Conservation (phyloP, 2,113 vertebrate species). For the Salvelinus fontinalis region DNA sequence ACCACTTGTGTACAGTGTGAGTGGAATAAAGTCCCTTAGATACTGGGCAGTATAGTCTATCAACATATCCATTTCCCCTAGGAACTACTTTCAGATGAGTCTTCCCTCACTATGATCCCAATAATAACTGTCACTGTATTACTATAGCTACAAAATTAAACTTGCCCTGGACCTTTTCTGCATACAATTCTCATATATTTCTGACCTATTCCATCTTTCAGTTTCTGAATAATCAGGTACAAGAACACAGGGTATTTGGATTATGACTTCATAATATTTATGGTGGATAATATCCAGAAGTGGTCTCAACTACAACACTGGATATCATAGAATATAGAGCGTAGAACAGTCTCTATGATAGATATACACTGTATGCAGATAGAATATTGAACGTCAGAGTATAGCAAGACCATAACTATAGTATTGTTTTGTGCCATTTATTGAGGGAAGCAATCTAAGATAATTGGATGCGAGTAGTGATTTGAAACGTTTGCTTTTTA, state of each 20-base stretch:
- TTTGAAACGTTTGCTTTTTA: constrained; percentile 2
- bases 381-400: neutral
- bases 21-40: neutral
- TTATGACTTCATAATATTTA: neutral
- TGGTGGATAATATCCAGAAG: neutral
- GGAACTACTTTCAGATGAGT: too few species aligned
- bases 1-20: neutral
- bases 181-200: neutral
- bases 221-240: neutral
- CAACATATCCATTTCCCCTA: neutral
- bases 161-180: too few species aligned
- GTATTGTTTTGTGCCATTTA: neutral
- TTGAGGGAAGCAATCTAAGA: neutral
- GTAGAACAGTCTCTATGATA: neutral
- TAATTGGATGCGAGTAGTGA: neutral
- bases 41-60: neutral
- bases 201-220: neutral
- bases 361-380: neutral
- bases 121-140: too few species aligned
- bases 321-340: neutral
- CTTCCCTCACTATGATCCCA: too few species aligned
- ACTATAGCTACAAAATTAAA: too few species aligned
- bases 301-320: neutral
- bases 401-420: neutral
- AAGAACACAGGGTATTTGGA: neutral